Evolutionary conservation across 2,113 vertebrate genomes (phyloP).

Genomic region (Pantherophis guttatus): DNA sequence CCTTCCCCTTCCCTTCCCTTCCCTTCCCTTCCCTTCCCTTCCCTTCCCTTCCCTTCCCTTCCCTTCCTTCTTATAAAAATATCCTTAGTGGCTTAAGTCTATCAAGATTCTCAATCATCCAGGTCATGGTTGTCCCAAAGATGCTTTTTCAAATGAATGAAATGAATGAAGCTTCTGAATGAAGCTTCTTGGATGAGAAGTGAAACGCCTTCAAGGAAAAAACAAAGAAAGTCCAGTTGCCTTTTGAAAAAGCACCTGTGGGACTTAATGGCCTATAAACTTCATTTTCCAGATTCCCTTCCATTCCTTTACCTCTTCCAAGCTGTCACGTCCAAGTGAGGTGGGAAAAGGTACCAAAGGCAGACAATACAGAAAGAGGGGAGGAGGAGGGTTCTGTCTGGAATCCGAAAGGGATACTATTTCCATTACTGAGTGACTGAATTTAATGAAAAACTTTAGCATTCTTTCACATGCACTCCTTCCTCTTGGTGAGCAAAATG

Average conservation of each 20-base stretch:
- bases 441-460: not conserved
- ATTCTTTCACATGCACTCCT: not conserved
- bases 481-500: not conserved
- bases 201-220: not conserved
- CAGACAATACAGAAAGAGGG: not conserved
- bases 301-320: not conserved
- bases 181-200: not conserved
- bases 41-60: not conserved
- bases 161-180: not conserved
- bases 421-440: not conserved
- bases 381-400: not conserved
- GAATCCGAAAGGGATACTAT: not conserved
- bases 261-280: not conserved
- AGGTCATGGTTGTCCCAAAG: too few species aligned
- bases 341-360: not conserved
- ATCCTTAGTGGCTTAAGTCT: too few species aligned
- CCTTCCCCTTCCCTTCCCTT: not conserved
- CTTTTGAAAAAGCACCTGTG: not conserved
- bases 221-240: not conserved
- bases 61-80: not conserved
- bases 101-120: too few species aligned
- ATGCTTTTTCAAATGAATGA: too few species aligned
- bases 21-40: not conserved
- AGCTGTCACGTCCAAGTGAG: not conserved
- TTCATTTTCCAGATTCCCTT: not conserved